A percentile compares a stretch with the other conserved stretches of the same genome.
phyloP scores from a whole-genome alignment of 2,113 vertebrate species.

The Platichthys flesus region DNA sequence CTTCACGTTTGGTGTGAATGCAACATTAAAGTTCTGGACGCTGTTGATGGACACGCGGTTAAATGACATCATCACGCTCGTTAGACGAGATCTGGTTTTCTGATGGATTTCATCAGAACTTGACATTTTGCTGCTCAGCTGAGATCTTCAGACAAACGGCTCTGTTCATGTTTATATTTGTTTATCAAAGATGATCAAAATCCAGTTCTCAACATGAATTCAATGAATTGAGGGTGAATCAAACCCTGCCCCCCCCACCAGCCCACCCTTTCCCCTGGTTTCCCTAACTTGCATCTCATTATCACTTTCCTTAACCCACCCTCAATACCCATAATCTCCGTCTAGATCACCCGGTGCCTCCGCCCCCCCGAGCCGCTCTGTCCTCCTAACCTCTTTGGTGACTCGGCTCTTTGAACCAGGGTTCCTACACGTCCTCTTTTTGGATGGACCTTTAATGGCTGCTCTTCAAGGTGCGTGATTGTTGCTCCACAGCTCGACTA shows the following conservation, averaged over 20 bases:
- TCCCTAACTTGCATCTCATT: conserved; percentile 25
- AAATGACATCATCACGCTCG: no score
- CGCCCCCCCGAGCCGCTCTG: conserved; percentile 1
- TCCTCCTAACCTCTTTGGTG: conserved; percentile 67
- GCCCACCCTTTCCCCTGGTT: background rate
- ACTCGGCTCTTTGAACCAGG: conserved; percentile 58
- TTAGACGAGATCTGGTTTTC: no score
- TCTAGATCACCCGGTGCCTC: background rate
- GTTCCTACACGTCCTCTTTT: conserved; percentile 62
- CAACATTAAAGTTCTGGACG: no score
- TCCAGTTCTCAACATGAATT: conserved; percentile 34
- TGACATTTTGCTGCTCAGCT: background rate
- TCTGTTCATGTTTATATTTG: no score
- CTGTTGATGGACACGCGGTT: no score
- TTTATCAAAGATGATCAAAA: background rate
- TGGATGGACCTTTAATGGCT: conserved; percentile 18
- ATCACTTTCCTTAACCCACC: background rate
- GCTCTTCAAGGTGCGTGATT: conserved; percentile 9
- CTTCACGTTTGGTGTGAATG: no score
- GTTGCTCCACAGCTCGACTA: conserved; percentile 24
- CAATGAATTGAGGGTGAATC: conserved; percentile 55
- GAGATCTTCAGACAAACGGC: background rate
- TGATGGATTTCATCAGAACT: no score
- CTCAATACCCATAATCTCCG: background rate
- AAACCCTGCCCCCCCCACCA: background rate